phyloP scores from a whole-genome alignment of 2,888 invertebrate species.

The Sympetrum striolatum region DNA sequence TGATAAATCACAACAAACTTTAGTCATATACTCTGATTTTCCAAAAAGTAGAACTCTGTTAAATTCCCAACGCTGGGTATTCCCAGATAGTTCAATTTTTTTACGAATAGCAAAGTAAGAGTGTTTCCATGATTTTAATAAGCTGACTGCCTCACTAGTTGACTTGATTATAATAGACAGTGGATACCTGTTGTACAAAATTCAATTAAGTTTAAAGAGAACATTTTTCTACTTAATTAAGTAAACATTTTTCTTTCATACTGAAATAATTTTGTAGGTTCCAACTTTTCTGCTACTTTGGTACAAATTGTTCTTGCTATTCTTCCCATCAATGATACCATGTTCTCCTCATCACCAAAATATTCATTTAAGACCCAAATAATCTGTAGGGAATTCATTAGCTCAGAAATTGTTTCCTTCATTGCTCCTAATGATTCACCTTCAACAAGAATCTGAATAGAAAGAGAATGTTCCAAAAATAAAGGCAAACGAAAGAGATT shows the following conservation, averaged over 20 bases:
- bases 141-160: constrained; percentile 68
- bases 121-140: constrained; percentile 77
- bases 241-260: constrained; percentile 59
- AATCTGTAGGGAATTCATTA: constrained; percentile 86
- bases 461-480: background rate
- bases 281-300: constrained; percentile 74
- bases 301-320: constrained; percentile 84
- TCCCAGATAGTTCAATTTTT: constrained; percentile 85
- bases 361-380: constrained; percentile 91
- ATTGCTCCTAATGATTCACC: constrained; percentile 75
- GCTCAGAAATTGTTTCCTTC: constrained; percentile 73
- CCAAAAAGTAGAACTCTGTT: constrained; percentile 81
- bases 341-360: constrained; percentile 83
- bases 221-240: too few species aligned
- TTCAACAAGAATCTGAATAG: constrained; percentile 70
- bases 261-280: constrained; percentile 79
- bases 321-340: constrained; percentile 82
- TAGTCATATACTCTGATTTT: constrained; percentile 83
- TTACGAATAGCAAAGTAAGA: constrained; percentile 79
- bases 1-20: constrained; percentile 80
- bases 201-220: constrained; percentile 52
- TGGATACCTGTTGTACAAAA: constrained; percentile 61
- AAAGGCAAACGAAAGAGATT: background rate
- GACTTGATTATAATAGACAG: constrained; percentile 61
- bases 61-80: constrained; percentile 91